Conservation (phyloP, 2,113 vertebrate genomes). For the Plotosus lineatus region DNA sequence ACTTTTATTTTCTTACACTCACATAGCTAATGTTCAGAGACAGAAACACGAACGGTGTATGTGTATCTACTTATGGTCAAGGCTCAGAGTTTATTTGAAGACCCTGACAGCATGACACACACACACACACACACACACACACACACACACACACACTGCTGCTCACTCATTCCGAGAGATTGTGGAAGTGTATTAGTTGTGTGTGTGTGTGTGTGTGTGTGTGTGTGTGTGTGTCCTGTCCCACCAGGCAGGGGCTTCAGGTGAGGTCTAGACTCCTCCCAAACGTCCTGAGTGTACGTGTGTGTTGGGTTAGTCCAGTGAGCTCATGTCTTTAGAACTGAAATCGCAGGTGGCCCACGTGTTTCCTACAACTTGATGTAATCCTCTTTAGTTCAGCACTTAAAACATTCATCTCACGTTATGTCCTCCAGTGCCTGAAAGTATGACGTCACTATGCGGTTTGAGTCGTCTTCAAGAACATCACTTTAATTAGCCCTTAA, state of each 20-base stretch:
- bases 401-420: slow-evolving; percentile 50
- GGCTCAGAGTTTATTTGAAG: slow-evolving; percentile 58
- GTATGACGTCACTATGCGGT: slow-evolving; percentile 86
- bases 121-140: background rate
- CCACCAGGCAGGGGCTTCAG: background rate
- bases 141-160: background rate
- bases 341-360: background rate
- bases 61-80: background rate
- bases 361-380: background rate
- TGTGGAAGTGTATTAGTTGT: background rate
- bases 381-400: background rate
- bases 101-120: slow-evolving; percentile 62
- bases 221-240: background rate
- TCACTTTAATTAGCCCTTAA: background rate
- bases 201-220: too few species aligned
- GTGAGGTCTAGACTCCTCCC: background rate
- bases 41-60: background rate
- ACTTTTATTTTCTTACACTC: slow-evolving; percentile 49
- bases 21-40: background rate
- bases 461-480: slow-evolving; percentile 60
- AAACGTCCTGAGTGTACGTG: background rate
- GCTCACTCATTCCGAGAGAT: background rate
- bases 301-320: background rate
- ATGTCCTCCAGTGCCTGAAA: slow-evolving; percentile 42
- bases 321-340: background rate